Evolutionary conservation across 2,113 vertebrate species (phyloP), one percentile per base, ranked within the genome.

Genomic region (Odontesthes bonariensis): DNA sequence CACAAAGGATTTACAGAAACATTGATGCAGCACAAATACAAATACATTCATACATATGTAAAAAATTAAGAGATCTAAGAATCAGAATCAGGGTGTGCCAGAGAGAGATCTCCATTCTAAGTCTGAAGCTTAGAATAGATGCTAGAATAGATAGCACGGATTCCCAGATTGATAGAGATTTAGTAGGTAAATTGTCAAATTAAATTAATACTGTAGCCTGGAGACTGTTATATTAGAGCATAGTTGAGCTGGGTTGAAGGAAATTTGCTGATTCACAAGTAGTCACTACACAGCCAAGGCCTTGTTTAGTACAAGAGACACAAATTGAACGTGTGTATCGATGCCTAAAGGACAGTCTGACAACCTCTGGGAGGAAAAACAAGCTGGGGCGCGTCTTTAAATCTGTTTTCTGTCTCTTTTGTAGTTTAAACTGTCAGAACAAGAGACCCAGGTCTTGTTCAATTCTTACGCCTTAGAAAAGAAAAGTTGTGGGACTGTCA

Each of bases 311-410:
- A 71, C 58, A 72, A 86, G 66, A 75, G 63, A 66, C 69, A 78
- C 56, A 88, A 80, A 75, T 5, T 81, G 42, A 81, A 83, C 9
- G 55, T 75, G 68, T 84, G 68, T 77, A 90, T 73, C 85, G 88
- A 89, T 64, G 81, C 84, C 84, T 85, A 74, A 88, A 89, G 89
- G 86, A 92, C 81, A 89, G 66, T 81, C 81, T 85, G 91, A 91
- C 85, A 90, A 27, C 54, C 65, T 76, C 59, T 16, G 64, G 33
- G 68, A 83, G 44, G 31, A 82, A 85, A 84, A 87, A 76, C 59
- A 82, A 83, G 61, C 67, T 40, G 23, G 66, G 61, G 53, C 61
- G 54, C 11, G 83, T 76, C 81, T 86, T 81, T 79, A 86, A 86
- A 87, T 86, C 69, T 49, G 67, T 79, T 86, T 67, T 74, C 76